Conservation (phyloP, 2,113 vertebrate genomes). For the Gallinago undulata region DNA sequence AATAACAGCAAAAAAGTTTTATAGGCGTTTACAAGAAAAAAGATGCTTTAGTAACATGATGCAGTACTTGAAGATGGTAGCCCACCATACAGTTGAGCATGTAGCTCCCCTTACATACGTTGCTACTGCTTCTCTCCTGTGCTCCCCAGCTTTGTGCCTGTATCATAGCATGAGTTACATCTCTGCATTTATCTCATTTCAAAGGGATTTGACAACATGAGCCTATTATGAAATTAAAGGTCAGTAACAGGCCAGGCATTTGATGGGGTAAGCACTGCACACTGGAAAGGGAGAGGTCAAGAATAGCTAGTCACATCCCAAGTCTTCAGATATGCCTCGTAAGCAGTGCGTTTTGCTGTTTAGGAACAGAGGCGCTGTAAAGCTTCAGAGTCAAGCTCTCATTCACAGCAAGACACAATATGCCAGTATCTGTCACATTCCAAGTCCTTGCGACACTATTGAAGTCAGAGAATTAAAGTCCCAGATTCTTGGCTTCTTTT, state of each 20-base stretch:
- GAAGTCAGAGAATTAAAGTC: constrained; percentile 27
- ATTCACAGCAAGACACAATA: constrained; percentile 29
- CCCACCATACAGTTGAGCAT: not conserved
- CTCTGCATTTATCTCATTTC: not conserved
- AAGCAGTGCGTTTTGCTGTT: not conserved
- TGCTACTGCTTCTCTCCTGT: not conserved
- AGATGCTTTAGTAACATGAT: not conserved
- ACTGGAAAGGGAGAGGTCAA: not conserved
- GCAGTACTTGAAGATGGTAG: not conserved
- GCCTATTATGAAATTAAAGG: constrained; percentile 11
- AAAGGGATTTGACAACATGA: constrained; percentile 2
- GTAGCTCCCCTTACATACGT: not conserved
- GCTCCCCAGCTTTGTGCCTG: not conserved
- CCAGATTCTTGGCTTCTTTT: constrained; percentile 19
- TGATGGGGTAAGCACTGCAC: not conserved
- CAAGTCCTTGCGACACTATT: not conserved
- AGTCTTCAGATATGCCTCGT: not conserved
- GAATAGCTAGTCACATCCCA: not conserved
- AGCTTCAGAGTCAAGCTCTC: not conserved
- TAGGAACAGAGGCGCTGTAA: not conserved
- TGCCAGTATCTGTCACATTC: constrained; percentile 25
- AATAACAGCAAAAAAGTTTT: not conserved
- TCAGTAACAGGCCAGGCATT: not conserved
- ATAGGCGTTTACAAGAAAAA: not conserved
- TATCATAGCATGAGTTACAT: not conserved